phyloP scores from a whole-genome alignment of 1,140 invertebrate genomes.

The Ceratosolen solmsi region DNA sequence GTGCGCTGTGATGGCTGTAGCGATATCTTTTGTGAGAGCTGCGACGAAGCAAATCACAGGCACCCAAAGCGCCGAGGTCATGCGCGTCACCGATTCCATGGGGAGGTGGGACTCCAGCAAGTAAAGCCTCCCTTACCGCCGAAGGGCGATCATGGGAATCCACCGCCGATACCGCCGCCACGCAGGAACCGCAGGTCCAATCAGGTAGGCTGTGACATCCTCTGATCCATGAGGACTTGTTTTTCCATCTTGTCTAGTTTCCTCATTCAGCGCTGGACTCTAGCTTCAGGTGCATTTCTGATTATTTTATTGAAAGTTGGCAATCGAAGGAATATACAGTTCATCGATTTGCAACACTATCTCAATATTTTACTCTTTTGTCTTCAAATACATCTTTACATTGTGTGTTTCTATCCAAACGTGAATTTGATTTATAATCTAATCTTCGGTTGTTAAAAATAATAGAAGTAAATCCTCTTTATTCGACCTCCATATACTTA shows the following conservation, averaged over 20 bases:
- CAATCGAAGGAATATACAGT: too few species aligned
- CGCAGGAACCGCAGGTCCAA: conserved; percentile 79
- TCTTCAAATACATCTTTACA: too few species aligned
- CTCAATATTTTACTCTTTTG: too few species aligned
- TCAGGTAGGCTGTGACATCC: conserved; percentile 68
- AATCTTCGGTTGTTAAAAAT: too few species aligned
- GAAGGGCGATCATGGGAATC: conserved; percentile 76
- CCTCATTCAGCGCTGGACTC: conserved; percentile 1
- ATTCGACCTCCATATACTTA: too few species aligned
- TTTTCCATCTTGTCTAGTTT: not conserved
- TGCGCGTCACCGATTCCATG: conserved; percentile 78
- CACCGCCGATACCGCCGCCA: conserved; percentile 87
- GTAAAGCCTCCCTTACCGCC: conserved; percentile 85
- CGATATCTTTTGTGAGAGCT: conserved; percentile 87
- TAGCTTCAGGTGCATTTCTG: too few species aligned
- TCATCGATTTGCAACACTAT: too few species aligned
- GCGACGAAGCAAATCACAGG: conserved; percentile 94
- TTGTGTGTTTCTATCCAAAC: too few species aligned
- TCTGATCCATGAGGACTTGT: not conserved
- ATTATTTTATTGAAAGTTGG: too few species aligned
- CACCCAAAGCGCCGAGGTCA: conserved; percentile 90
- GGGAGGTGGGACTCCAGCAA: conserved; percentile 57
- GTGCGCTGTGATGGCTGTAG: conserved; percentile 86
- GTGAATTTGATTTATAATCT: too few species aligned
- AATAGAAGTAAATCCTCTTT: too few species aligned